phyloP scores from a whole-genome alignment of 2,888 invertebrate species.

The Harpalus rufipes region DNA sequence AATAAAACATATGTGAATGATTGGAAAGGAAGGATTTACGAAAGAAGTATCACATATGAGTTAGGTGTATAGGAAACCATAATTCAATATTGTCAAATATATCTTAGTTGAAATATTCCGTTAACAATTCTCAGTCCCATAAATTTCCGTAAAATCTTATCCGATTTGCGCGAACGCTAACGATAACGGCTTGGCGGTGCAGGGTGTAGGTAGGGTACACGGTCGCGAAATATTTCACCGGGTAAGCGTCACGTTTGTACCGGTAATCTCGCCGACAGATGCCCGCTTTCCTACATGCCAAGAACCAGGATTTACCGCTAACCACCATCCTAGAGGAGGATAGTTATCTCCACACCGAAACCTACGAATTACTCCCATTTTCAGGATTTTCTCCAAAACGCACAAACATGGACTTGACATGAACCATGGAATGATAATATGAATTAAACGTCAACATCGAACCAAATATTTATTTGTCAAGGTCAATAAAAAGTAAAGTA shows the following conservation, averaged over 20 bases:
- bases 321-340: slow-evolving; percentile 29
- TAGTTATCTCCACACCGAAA: slow-evolving; percentile 4
- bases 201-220: slow-evolving; percentile 26
- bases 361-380: slow-evolving; percentile 26
- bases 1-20: background rate
- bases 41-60: background rate
- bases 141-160: slow-evolving; percentile 51
- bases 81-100: slow-evolving; percentile 39
- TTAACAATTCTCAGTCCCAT: slow-evolving; percentile 49
- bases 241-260: slow-evolving; percentile 53
- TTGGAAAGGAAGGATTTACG: background rate
- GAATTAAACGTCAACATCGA: too few relatives aligned
- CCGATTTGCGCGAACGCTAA: slow-evolving; percentile 45
- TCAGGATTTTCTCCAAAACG: slow-evolving; percentile 8
- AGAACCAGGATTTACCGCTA: slow-evolving; percentile 53
- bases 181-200: slow-evolving; percentile 14
- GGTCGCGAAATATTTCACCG: slow-evolving; percentile 55
- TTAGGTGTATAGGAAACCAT: slow-evolving; percentile 6
- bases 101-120: slow-evolving; percentile 27
- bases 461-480: too few relatives aligned
- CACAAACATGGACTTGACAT: too few relatives aligned
- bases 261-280: slow-evolving; percentile 55
- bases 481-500: too few relatives aligned
- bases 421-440: too few relatives aligned
- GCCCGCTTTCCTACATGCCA: slow-evolving; percentile 53